Percentiles rank a stretch among this genome's conserved stretches.
These are phyloP conservation scores for Mustela lutreola DNA, from an alignment of 2,113 vertebrate species.

Conservation along the genomic window DNA sequence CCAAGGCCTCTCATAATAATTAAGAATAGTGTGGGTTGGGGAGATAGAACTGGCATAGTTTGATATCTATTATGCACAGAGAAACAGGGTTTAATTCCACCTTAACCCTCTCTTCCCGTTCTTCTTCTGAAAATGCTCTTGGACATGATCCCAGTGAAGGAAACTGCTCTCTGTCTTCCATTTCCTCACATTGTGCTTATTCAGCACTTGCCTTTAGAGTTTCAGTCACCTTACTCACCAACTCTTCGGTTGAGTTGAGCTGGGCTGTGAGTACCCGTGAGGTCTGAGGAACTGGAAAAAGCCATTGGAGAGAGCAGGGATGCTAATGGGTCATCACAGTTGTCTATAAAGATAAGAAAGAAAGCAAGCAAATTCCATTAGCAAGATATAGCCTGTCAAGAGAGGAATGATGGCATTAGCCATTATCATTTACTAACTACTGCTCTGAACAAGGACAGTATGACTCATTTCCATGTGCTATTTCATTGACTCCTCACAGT, in stretches of 20 bases:
- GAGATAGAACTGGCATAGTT: not conserved
- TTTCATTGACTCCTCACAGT: not conserved
- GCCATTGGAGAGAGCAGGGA: conserved; percentile 90
- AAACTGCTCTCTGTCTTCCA: not conserved
- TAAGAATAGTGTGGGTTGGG: not conserved
- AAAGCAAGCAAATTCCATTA: not conserved
- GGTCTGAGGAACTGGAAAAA: conserved; percentile 95
- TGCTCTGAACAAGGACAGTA: not conserved
- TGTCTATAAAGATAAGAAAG: conserved; percentile 87
- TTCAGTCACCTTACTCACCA: conserved; percentile 88
- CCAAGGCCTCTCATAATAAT: not conserved
- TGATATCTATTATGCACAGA: not conserved
- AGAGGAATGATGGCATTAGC: not conserved
- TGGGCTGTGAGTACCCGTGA: conserved; percentile 89
- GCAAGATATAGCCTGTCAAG: not conserved
- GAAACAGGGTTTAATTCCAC: not conserved
- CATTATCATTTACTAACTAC: not conserved
- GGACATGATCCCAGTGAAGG: not conserved
- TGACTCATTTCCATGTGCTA: not conserved
- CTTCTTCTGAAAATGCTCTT: not conserved
- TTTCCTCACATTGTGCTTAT: not conserved
- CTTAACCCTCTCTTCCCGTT: not conserved
- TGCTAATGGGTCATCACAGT: conserved; percentile 93
- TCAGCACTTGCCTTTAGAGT: not conserved
- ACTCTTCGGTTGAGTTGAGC: conserved; percentile 95